Evolutionary conservation across 2,888 invertebrate species (phyloP), one percentile per base, ranked within the genome.

Genomic region (Callyntrura guangdongensis): DNA sequence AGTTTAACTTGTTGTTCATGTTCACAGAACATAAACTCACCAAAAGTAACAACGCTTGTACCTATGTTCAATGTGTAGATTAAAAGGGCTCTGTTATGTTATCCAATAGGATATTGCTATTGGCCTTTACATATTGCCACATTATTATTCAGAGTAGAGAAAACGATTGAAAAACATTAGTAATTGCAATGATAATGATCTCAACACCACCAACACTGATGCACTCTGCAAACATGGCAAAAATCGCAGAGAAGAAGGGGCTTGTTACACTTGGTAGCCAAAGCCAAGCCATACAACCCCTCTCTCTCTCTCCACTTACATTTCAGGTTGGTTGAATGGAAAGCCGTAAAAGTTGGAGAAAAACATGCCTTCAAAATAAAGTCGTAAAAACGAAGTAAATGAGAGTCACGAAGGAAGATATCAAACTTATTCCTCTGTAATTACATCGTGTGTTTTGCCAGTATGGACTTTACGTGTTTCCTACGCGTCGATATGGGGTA

Each of bases 381-480:
- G 92, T 93, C 93, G 92, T 93, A 93, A 93, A 93, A 89, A 91
- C 77, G 87, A 79, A 86, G 92, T 90, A 91, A 93, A 93, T 92
- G 90, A 92, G 93, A 91, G 91, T 93, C 93, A 93, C 93, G 93
- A 93, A 93, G 91, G 92, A 92, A 93, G 92, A 92, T 93, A 93
- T 93, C 93, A 93, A 93, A 93, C 93, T 92, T 90, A 91, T 91
- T 89, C 67, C 89, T 49, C 69, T 83, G 89, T 84, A 89, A 89
- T 89, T 69, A 86, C 77, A 83, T 77, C 77, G 56, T 64, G 36
- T 59, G 56, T 53, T 20, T 4, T 8, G 9, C 11, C 9, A 22
- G 82, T 22, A 20, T 36, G 61, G 77, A 61, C n/a, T 64, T 22
- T 64, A 64, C 36, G 36, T 36, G 36, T 36, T 64, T 17, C 17